Evolutionary conservation across 2,888 invertebrate species (phyloP), one percentile per base, ranked within the genome.

Genomic region (Athalia cordata): DNA sequence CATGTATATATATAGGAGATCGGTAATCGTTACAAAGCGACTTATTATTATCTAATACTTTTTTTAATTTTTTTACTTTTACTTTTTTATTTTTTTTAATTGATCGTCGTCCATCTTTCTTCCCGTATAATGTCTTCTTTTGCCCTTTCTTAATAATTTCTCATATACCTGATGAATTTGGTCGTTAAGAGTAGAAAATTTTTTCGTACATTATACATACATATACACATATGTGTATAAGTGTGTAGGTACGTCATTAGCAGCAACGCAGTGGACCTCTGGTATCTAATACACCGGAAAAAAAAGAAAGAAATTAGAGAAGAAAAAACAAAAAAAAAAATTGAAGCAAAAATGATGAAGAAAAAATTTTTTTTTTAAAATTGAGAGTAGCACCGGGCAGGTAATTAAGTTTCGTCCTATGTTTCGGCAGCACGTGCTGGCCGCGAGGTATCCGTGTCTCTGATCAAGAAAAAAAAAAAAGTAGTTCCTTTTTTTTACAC

Each of bases 161-260:
- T n/a, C n/a, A n/a, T n/a, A 29, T 86, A 84, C 83, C 87, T 86
- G 86, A 87, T 85, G 86, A 87, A 87, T 87, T 81, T 81, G 81
- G 80, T 82, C 87, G 82, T 85, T 85, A 85, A 84, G 81, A 78
- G 81, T 29, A 29, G 29, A 29, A 29, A 29, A 29, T 29, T 29
- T 29, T 29, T 29, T 29, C 29, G 29, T 29, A 29, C 29, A 29
- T 29, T 29, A 29, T 29, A 29, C 2, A 29, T 2, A 29, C 2
- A 29, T 29, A 29, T 29, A 29, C 29, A 29, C 29, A 29, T 2
- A 29, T 29, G 29, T 29, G 29, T 29, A 2, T 29, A 29, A 29
- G n/a, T n/a, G n/a, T n/a, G n/a, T n/a, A n/a, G 29, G 29, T 2
- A 29, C 29, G 29, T 29, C 29, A 29, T 29, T 29, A 29, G 29